Base-by-base conservation (phyloP, 2,888 invertebrate species). In the Zootermopsis nevadensis region DNA sequence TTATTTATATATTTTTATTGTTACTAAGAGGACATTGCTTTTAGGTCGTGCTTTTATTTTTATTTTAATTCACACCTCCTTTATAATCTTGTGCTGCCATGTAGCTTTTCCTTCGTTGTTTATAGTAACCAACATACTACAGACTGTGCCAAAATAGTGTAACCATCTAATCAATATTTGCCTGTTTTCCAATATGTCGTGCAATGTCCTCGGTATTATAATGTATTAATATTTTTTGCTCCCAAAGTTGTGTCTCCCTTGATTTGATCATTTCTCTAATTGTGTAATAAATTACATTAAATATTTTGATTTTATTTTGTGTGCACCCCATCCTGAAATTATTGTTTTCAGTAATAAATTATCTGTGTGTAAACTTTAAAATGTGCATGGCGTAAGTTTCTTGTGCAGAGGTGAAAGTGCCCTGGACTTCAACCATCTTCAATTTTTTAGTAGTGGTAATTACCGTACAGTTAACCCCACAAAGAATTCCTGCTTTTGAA, bases 231-330 rank as follows among this genome's bases (percentile, higher is more conserved):
- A 84, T 84, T 84, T 85, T n/a, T 85, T 81, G 66, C 77, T 60
- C 83, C 80, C 67, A 67, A 82, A 84, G 74, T 82, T 81, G 80
- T 85, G 77, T 83, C 55, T 83, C 82, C 84, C 33, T 85, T 83
- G 31, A 84, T 82, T 83, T 84, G 83, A 83, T 84, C 74, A 80
- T 84, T 84, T 84, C 84, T 85, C 84, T 85, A 84, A 86, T 85
- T 85, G 85, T 86, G 84, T 84, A 86, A 86, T 86, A 86, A 86
- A 85, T 84, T 85, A 85, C 81, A 83, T 83, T 84, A 84, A 85
- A 85, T 66, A 77, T 69, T 81, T 83, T 67, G 38, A 24, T 69
- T 83, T 83, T 55, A 33, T 80, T 82, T 82, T 82, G 79, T 79
- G 79, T 79, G 79, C 79, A 79, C 66, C 79, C 79, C 31, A 27